Percentiles rank a stretch among this genome's conserved stretches.
These are phyloP conservation scores for Recurvirostra avosetta DNA, from an alignment of 2,113 vertebrate species.

Conservation along the genomic window DNA sequence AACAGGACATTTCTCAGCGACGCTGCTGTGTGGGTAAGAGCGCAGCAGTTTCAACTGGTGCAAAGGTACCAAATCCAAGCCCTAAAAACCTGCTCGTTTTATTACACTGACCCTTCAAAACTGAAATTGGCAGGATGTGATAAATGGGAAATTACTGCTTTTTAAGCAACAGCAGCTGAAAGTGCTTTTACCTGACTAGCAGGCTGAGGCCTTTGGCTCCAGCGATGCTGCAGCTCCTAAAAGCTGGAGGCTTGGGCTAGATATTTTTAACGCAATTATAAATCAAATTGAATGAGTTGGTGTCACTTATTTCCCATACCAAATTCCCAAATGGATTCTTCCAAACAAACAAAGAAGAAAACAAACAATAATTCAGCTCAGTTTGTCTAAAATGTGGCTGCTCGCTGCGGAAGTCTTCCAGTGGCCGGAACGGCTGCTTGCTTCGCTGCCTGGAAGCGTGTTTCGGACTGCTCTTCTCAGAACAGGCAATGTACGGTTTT, in stretches of 20 bases:
- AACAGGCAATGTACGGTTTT: not conserved
- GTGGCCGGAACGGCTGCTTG: not conserved
- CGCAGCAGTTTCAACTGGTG: not conserved
- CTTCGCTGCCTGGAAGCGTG: not conserved
- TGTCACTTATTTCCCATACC: not conserved
- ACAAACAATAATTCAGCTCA: not conserved
- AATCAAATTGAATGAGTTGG: not conserved
- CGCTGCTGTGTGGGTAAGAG: fast-evolving
- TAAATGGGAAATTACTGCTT: not conserved
- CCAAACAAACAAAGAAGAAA: not conserved
- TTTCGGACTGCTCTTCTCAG: not conserved
- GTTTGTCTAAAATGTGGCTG: not conserved
- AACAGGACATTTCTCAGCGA: fast-evolving
- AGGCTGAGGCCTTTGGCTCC: not conserved
- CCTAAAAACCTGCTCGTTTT: not conserved
- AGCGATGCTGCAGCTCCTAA: not conserved
- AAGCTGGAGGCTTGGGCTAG: not conserved
- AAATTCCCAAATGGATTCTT: not conserved
- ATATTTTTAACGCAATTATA: not conserved
- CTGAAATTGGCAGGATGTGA: fast-evolving
- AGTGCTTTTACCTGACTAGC: not conserved
- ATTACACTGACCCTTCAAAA: not conserved
- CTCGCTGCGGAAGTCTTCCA: not conserved
- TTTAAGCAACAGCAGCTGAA: not conserved
- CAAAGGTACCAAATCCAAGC: fast-evolving